Evolutionary conservation across 2,113 vertebrate species (phyloP).

Genomic region (Jacana jacana): DNA sequence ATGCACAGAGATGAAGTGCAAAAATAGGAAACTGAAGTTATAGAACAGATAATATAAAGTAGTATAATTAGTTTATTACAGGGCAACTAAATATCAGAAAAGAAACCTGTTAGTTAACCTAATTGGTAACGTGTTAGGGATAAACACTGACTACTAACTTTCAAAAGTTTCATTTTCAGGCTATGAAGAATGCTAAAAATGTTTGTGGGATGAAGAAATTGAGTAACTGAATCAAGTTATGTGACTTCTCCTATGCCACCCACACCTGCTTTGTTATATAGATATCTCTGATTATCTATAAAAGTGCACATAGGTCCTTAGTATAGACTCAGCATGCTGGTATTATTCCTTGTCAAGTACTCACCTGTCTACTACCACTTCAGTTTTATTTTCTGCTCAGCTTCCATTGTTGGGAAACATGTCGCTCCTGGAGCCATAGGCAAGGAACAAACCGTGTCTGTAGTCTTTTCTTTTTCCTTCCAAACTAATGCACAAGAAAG

Average conservation of each 20-base stretch:
- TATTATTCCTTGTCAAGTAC: not conserved
- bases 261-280: not conserved
- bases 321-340: not conserved
- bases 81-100: not conserved
- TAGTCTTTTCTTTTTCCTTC: slow-evolving; percentile 15
- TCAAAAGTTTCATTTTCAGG: not conserved
- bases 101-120: not conserved
- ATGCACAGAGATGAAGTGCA: not conserved
- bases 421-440: slow-evolving; percentile 16
- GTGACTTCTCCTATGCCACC: not conserved
- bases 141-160: not conserved
- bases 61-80: not conserved
- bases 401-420: not conserved
- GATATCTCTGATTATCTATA: not conserved
- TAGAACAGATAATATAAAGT: not conserved
- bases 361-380: slow-evolving; percentile 31
- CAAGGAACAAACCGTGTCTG: slow-evolving; percentile 1
- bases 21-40: not conserved
- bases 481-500: slow-evolving; percentile 37
- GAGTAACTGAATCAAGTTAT: not conserved
- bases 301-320: not conserved
- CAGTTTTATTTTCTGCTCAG: slow-evolving; percentile 34
- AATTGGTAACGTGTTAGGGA: fast-evolving
- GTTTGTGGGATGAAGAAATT: not conserved
- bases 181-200: not conserved